Percentiles rank a stretch among this genome's conserved stretches.
Evolutionary conservation across 2,888 invertebrate genomes (phyloP).

Genomic region (Hypolimnas misippus): DNA sequence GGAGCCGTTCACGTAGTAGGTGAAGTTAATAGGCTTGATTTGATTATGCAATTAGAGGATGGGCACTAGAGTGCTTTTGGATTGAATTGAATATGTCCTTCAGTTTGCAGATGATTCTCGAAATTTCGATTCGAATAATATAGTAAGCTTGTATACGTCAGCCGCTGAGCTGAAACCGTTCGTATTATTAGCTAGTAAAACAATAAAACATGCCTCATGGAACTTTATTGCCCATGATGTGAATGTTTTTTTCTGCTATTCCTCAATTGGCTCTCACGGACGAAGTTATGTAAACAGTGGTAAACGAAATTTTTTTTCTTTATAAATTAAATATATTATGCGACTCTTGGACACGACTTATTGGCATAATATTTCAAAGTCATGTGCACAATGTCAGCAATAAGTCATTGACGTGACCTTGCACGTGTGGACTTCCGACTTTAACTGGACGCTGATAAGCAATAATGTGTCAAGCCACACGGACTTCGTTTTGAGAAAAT

Average conservation of each 20-base stretch:
- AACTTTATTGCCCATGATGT: neutral
- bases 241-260: neutral
- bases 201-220: neutral
- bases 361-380: too few relatives aligned
- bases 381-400: too few relatives aligned
- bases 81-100: neutral
- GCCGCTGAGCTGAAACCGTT: neutral
- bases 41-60: slow-evolving; percentile 22
- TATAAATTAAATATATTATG: too few relatives aligned
- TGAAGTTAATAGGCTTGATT: slow-evolving; percentile 18
- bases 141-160: neutral
- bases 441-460: too few relatives aligned
- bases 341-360: too few relatives aligned
- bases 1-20: neutral
- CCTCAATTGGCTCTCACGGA: too few relatives aligned
- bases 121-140: neutral
- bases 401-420: too few relatives aligned
- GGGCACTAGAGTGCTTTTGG: slow-evolving; percentile 2
- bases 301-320: too few relatives aligned
- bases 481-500: too few relatives aligned
- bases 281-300: too few relatives aligned
- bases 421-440: too few relatives aligned
- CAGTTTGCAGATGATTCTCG: neutral
- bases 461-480: too few relatives aligned
- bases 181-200: neutral